Evolutionary conservation across 2,888 invertebrate genomes (phyloP), one percentile per base, ranked within the genome.

Genomic region (Melitaea athalia): DNA sequence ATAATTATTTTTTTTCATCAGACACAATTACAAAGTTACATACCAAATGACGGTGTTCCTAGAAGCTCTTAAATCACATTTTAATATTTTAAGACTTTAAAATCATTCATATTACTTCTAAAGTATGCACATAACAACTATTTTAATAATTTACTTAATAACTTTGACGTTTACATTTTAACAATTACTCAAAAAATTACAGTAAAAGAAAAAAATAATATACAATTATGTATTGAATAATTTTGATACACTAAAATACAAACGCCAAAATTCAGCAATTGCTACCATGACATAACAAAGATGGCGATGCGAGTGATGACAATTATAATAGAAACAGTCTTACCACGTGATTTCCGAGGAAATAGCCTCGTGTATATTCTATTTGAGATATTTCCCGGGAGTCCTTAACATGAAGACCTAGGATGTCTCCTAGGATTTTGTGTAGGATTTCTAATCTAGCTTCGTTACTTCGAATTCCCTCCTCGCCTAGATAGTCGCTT

Each of bases 301-400:
- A 86, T 86, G 86, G 81, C 74, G 83, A 84, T 88, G 87, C 81
- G 75, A 61, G 38, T 57, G 57, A 57, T 42, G 14, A 33, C 15
- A 15, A 10, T 15, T n/a, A 57, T 15, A 4, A 10, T 38, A 57
- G 6, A 61, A 55, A 8, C 5, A 69, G 52, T 31, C 91, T 89
- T 87, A 97, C 97, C 94, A 97, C 96, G 82, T 97, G 96, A 75
- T 95, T 94, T 38, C 97, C 97, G 49, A 98, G 88, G 81, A 98
- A 97, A 88, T 95, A 97, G 1, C 95, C 96, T 15, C 94, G 93
- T 0, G 94, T 95, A 76, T 94, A 96, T 43, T 93, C 86, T 0
- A 90, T 71, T 49, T 85, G 81, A 0, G 80, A 65, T 3, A 85
- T 63, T 24, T 89, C 85, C 8, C 77, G 76, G 3, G 72, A 85